Evolutionary conservation across 2,888 invertebrate genomes (phyloP), one percentile per base, ranked within the genome.

Genomic region (Dendrolimus houi): DNA sequence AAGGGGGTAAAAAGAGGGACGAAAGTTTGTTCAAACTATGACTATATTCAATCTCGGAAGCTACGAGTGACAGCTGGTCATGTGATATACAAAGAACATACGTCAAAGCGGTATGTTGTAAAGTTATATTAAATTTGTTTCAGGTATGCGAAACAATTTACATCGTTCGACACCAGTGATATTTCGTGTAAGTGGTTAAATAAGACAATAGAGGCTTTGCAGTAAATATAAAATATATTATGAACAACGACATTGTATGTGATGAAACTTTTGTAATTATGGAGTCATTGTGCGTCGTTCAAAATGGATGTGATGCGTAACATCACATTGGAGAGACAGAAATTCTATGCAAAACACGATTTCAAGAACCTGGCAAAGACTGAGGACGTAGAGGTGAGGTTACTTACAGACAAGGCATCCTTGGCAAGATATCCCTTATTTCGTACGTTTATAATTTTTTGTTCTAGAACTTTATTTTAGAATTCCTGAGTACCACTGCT

Each of bases 271-370:
- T 47, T 47, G 13, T 59, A 60, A 63, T 59, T 41, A 67, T 66
- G 64, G 58, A 61, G 13, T 56, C 52, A 12, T 57, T 52, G 17
- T 8, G 54, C 17, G 56, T 17, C 17, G 41, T n/a, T 57, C 59
- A 72, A 62, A 68, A 83, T 83, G 83, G 79, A 81, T 72, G 55
- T 74, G 13, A 78, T 81, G 78, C 62, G 70, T 66, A 85, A 85
- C 59, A 75, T 81, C 40, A 80, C 76, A 41, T 67, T 82, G 60
- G 78, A 80, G 60, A 70, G 82, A 29, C 72, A 82, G 57, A 81
- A 79, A 64, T 85, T 85, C 64, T 82, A 83, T 62, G 79, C 75
- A 1, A 69, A 69, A 6, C 75, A 81, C 68, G 70, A 78, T 52
- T 81, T 84, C 64, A 79, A 76, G 62, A 75, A 79, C 41, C 63